A percentile compares a stretch with the other conserved stretches of the same genome.
phyloP scores from a whole-genome alignment of 1,140 invertebrate genomes.

The Eupeodes corollae region DNA sequence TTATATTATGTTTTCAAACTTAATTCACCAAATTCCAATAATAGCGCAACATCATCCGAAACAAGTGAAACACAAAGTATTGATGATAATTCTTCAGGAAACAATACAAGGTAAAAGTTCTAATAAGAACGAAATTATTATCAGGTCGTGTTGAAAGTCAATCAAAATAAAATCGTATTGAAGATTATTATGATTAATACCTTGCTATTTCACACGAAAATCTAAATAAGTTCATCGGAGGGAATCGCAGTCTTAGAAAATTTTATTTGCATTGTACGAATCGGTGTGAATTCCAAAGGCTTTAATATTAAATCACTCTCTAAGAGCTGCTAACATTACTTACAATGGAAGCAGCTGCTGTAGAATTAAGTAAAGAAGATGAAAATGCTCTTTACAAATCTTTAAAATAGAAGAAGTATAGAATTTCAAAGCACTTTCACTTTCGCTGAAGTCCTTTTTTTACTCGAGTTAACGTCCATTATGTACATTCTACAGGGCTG shows the following conservation, averaged over 20 bases:
- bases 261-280: no score
- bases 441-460: not conserved
- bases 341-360: no score
- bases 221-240: not conserved
- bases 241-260: no score
- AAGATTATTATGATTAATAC: not conserved
- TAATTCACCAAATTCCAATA: slow-evolving; percentile 17
- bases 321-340: no score
- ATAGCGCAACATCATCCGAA: slow-evolving; percentile 29
- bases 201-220: not conserved
- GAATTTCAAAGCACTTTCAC: no score
- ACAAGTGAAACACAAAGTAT: slow-evolving; percentile 29
- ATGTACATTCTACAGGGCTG: slow-evolving; percentile 9
- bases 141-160: not conserved
- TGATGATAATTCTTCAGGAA: slow-evolving; percentile 14
- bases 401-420: not conserved
- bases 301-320: no score
- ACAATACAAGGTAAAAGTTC: not conserved
- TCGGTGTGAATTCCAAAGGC: no score
- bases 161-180: not conserved
- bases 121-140: not conserved
- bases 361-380: no score
- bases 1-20: no score
- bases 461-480: not conserved
- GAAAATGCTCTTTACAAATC: not conserved